phyloP scores from a whole-genome alignment of 1,140 invertebrate species.

The Drosophila fuyamai region DNA sequence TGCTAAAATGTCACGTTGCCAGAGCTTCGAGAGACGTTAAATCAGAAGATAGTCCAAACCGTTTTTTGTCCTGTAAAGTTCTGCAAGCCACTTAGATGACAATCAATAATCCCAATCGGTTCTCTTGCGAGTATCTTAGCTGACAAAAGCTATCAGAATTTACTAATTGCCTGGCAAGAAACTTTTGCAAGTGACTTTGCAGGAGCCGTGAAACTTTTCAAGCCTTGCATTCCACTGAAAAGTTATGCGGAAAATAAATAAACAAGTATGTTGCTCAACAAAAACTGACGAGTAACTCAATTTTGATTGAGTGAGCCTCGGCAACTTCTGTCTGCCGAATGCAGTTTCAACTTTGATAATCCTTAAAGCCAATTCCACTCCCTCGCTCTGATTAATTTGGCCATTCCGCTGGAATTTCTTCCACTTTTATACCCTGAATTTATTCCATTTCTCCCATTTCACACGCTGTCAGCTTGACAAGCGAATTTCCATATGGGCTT shows the following conservation, averaged over 20 bases:
- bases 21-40: not conserved
- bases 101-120: constrained; percentile 42
- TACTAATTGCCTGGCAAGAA: constrained; percentile 55
- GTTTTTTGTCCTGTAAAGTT: constrained; percentile 9
- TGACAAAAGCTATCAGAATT: constrained; percentile 59
- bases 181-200: constrained; percentile 48
- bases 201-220: constrained; percentile 10
- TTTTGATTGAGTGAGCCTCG: constrained; percentile 29
- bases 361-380: not conserved
- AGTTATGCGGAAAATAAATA: constrained; percentile 44
- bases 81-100: constrained; percentile 34
- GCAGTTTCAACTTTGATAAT: constrained; percentile 26
- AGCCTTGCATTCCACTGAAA: constrained; percentile 18
- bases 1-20: constrained; percentile 18
- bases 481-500: constrained; percentile 42
- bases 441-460: constrained; percentile 47
- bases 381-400: constrained; percentile 38
- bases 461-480: constrained; percentile 43
- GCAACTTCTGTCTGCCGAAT: constrained; percentile 7
- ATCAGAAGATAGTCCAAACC: constrained; percentile 19
- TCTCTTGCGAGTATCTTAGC: constrained; percentile 13
- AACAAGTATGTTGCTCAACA: constrained; percentile 28
- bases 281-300: constrained; percentile 44
- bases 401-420: constrained; percentile 9
- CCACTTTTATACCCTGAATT: constrained; percentile 21